Base-by-base conservation (phyloP, 2,888 invertebrate species). In the Mesorhabditis spiculigera region DNA sequence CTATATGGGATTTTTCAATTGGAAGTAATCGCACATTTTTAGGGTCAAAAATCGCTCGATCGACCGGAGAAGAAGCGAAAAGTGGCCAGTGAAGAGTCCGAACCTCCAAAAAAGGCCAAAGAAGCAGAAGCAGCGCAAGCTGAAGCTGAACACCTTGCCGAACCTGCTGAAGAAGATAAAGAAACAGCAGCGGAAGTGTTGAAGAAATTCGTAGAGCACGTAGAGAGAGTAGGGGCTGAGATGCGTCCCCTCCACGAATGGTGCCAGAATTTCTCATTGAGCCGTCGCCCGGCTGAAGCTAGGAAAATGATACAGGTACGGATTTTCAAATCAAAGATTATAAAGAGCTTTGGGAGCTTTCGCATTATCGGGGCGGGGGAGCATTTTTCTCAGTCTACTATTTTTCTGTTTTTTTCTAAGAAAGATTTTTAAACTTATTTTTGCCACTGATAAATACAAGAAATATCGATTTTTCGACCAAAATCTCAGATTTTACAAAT, bases 241-340 rank as follows among this genome's bases (percentile, higher is more conserved):
- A 75, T 84, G 45, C 75, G 71, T 6, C 83, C 83, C 2, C 73
- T 84, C 43, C 72, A 79, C 13, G 75, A 77, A 5, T 83, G 81
- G 81, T 75, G 75, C 16, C 70, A 76, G 16, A 67, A 71, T 10
- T 80, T 78, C 42, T 67, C 71, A 13, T 77, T 78, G 16, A 73
- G 74, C 16, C 71, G 73, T 63, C 71, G 70, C 13, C 70, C 74
- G 4, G 79, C 78, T 50, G 73, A 79, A 61, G 75, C 77, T 13
- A 69, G 78, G 8, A 73, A 73, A 45, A 81, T 81, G 82, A 80
- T 82, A 28, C 28, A 28, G 28, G 28, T 28, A 28, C 28, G 28
- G 28, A 1, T 28, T 28, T 28, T 28, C 28, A 28, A n/a, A n/a
- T n/a, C n/a, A n/a, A 28, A 28, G 28, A 28, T 28, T 28, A 28